Evolutionary conservation across 2,797 vertebrate genomes (phyloP), one percentile per base, ranked within the genome.

Genomic region (Enteromius anoplus): DNA sequence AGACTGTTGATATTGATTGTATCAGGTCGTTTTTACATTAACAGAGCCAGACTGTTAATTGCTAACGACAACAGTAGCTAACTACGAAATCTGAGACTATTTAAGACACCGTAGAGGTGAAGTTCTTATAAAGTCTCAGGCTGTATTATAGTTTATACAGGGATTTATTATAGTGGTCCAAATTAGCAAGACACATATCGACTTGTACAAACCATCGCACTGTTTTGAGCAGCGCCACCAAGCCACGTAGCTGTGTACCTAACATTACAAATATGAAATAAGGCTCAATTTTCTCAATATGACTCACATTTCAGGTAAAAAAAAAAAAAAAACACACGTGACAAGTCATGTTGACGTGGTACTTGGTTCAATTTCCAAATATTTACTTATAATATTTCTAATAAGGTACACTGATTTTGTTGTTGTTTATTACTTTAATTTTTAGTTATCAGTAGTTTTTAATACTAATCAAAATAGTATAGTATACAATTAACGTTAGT

Each of bases 1-100:
- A 85, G 70, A 26, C 42, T 37, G 15, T 83, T 70, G 45, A 60
- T 69, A 78, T 4, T 83, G 65, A 34, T 58, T 58, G 72, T 45
- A 83, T 58, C 53, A 55, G 72, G 15, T 23, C 17, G 19, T 40
- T 77, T 62, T 73, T 58, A 58, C 34, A n/a, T 40, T 40, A 34
- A 53, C 11, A 55, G 11, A 75, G 49, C 32, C 19, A 55, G 32
- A n/a, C 71, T 75, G n/a, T 8, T 64, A 8, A 45, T 69, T 19
- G n/a, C 40, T 77, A 76, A 17, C 23, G 10, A 77, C 8, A 45
- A 12, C 55, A 62, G 15, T 69, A 4, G 55, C 55, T 77, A 62
- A 40, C 75, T 12, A 11, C 12, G n/a, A 29, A 62, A 62, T 40
- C 37, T 45, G 23, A 19, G 9, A 29, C 23, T 45, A 8, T 45